These are phyloP conservation scores for Trypoxylus dichotomus DNA, from an alignment of 1,140 invertebrate genomes.

Conservation along the genomic window DNA sequence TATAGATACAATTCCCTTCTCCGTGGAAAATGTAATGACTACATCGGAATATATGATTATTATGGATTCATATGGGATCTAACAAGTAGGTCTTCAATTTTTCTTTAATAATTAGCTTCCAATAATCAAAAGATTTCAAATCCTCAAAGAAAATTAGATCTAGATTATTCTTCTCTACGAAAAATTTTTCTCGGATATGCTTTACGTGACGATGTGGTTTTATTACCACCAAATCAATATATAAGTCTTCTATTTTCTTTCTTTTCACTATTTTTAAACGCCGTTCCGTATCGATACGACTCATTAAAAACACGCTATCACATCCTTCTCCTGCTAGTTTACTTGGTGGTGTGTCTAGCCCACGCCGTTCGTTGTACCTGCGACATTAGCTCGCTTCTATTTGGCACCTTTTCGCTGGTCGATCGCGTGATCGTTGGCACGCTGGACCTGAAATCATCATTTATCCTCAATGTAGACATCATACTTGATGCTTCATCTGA, in stretches of 20 bases:
- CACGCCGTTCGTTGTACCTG: conserved; percentile 77
- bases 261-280: background rate
- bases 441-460: conserved; percentile 47
- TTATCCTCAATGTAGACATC: conserved; percentile 54
- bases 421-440: conserved; percentile 71
- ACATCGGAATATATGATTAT: too few species aligned
- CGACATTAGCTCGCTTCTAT: conserved; percentile 80
- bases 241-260: background rate
- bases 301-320: background rate
- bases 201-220: background rate
- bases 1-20: too few species aligned
- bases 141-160: background rate
- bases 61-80: too few species aligned
- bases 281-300: background rate
- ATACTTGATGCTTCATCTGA: conserved; percentile 43
- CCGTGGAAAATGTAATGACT: too few species aligned
- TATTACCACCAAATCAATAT: background rate
- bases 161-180: background rate
- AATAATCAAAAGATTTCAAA: too few species aligned
- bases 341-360: conserved; percentile 86
- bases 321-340: conserved; percentile 40
- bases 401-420: conserved; percentile 81
- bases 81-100: too few species aligned
- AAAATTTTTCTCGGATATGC: background rate
- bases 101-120: too few species aligned